These are phyloP conservation scores for Sebastes wilsoni DNA, from an alignment of 2,797 vertebrate species.

Conservation along the genomic window DNA sequence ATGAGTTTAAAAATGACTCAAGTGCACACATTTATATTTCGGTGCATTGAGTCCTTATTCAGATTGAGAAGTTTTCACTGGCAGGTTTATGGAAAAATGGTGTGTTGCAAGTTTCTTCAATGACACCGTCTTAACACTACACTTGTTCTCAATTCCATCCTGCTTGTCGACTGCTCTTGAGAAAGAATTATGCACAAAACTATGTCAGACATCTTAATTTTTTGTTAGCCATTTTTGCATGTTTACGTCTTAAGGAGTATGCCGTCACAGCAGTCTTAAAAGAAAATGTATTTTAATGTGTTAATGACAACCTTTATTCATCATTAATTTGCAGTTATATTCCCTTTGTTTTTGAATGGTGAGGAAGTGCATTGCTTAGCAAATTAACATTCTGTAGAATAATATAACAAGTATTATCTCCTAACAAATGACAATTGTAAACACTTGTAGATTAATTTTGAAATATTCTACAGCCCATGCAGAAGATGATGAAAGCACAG, in stretches of 20 bases:
- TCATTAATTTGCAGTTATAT: conserved; percentile 59
- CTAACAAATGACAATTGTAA: conserved; percentile 51
- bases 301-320: conserved; percentile 65
- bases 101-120: conserved; percentile 13
- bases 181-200: conserved; percentile 51
- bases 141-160: conserved; percentile 54
- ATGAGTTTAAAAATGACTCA: not conserved
- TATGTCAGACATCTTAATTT: conserved; percentile 25
- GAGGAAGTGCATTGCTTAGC: conserved; percentile 67
- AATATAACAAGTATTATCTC: conserved; percentile 71
- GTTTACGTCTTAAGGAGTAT: conserved; percentile 48
- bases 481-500: conserved; percentile 58
- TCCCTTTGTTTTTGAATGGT: conserved; percentile 74
- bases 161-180: conserved; percentile 21
- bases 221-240: conserved; percentile 28
- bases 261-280: conserved; percentile 87
- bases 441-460: conserved; percentile 31
- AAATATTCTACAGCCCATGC: conserved; percentile 32
- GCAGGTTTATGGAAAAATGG: not conserved
- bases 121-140: not conserved
- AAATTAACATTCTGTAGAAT: conserved; percentile 75
- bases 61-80: conserved; percentile 3
- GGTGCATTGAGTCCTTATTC: conserved; percentile 11
- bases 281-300: conserved; percentile 69
- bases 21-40: not conserved